Conservation (phyloP, 2,797 vertebrate species). For the Pseudocheirus occidentalis region DNA sequence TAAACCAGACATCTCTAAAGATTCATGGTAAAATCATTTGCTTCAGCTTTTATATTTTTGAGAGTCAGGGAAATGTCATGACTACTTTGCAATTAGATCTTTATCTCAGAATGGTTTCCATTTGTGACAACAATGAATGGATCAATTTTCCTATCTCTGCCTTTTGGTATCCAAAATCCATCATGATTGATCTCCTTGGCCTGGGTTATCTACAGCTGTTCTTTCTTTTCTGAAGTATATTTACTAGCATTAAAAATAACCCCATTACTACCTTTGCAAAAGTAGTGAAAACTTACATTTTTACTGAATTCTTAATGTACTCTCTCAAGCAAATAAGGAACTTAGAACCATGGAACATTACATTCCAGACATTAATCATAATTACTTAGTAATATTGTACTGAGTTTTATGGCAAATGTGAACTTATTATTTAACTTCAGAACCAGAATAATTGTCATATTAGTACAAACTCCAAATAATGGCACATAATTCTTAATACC, state of each 20-base stretch:
- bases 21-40: not conserved
- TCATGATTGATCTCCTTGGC: constrained; percentile 80
- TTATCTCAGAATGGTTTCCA: constrained; percentile 75
- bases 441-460: constrained; percentile 77
- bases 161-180: constrained; percentile 75
- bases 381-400: constrained; percentile 79
- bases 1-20: not conserved
- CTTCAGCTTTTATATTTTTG: constrained; percentile 42
- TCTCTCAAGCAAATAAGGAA: constrained; percentile 78
- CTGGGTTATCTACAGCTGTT: constrained; percentile 60
- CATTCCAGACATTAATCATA: constrained; percentile 82
- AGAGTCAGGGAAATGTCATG: constrained; percentile 59
- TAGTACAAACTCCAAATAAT: constrained; percentile 71
- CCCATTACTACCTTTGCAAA: constrained; percentile 58
- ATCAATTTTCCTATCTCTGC: constrained; percentile 69
- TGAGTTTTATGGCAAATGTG: constrained; percentile 74
- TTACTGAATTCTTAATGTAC: constrained; percentile 82
- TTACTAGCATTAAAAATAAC: constrained; percentile 74
- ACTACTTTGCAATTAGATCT: constrained; percentile 70
- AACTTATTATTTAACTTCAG: constrained; percentile 76
- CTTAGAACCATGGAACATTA: constrained; percentile 78
- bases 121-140: constrained; percentile 79
- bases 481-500: constrained; percentile 64
- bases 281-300: constrained; percentile 72
- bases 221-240: constrained; percentile 76